Base-by-base conservation (phyloP, 30 jellyfish, hydroid and myxozoan species). In the Clytia hemisphaerica region DNA sequence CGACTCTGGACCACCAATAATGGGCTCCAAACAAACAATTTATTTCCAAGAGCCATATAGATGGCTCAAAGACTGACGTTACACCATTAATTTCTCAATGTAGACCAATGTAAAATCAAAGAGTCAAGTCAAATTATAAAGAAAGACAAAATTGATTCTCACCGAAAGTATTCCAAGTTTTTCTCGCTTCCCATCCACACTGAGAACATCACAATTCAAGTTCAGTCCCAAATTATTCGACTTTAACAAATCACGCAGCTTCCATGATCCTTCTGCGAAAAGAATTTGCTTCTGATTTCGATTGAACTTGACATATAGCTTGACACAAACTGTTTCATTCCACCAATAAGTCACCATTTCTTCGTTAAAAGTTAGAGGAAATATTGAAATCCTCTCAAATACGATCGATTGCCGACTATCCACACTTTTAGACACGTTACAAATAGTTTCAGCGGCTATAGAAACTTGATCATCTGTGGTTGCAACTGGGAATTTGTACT, bases 281-380 rank as follows among this genome's bases (percentile, higher is more conserved):
- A 67, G 21, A 42, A 37, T 31, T 4, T 50, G 76, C 64, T 67
- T 45, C 14, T 31, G 21, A 38, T 67, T 24, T 0, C 45, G 25
- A n/a, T 40, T 0, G 21, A 27, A 18, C 69, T 71, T 53, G 26
- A 66, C 61, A 51, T 55, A 62, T 3, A 84, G 50, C n/a, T 65
- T 84, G 59, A 84, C 77, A 3, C 34, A 19, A 15, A 84, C 24
- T 2, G 37, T 65, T 22, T 59, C 46, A 27, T 61, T 74, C 88
- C 88, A 68, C 95, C 95, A 84, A 30, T 26, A 54, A 7, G 61
- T 67, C 15, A 84, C 22, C 2, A 77, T 58, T 15, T 64, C 32
- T 2, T 75, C 89, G 37, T 68, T 79, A 63, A 84, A 84, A 31
- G 54, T 67, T 21, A 77, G 71, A 3, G 95, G 95, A 50, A 76